Percentiles rank a stretch among this genome's conserved stretches.
phyloP scores from a whole-genome alignment of 2,888 invertebrate species.

The Theodoxus fluviatilis region DNA sequence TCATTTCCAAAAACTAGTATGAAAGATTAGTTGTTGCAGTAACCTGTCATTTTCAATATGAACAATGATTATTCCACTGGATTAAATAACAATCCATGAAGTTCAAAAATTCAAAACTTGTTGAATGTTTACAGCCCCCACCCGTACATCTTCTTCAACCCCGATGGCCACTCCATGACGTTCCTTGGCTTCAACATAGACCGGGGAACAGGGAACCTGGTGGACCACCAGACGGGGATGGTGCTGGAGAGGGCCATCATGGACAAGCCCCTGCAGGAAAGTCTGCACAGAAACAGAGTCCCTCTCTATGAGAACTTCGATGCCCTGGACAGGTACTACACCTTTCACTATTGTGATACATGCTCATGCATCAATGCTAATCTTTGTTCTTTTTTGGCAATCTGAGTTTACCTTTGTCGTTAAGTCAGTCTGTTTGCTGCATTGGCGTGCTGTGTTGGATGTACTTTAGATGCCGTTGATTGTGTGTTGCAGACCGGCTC shows the following conservation, averaged over 20 bases:
- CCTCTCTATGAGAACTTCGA: slow-evolving; percentile 55
- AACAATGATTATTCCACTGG: too few species aligned
- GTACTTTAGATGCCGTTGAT: neutral
- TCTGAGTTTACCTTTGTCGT: neutral
- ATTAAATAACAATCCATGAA: too few species aligned
- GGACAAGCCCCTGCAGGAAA: slow-evolving; percentile 43
- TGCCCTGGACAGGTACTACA: slow-evolving; percentile 49
- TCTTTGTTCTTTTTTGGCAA: neutral
- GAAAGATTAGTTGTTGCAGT: too few species aligned
- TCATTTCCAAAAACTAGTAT: too few species aligned
- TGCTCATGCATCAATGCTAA: too few species aligned
- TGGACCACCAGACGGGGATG: slow-evolving; percentile 46
- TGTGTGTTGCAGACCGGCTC: slow-evolving; percentile 35
- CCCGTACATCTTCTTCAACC: slow-evolving; percentile 62
- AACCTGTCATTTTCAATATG: too few species aligned
- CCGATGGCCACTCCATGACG: slow-evolving; percentile 52
- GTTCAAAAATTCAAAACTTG: neutral
- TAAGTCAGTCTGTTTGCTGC: neutral
- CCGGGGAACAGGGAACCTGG: slow-evolving; percentile 42
- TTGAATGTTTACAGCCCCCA: slow-evolving; percentile 51
- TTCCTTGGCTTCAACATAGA: slow-evolving; percentile 60
- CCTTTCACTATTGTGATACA: too few species aligned
- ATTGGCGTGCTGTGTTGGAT: neutral
- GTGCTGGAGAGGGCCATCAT: slow-evolving; percentile 48
- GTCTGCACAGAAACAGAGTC: slow-evolving; percentile 47